Conservation (phyloP, 92 coral and sea anemone species). For the Epizoanthus ramosus region DNA sequence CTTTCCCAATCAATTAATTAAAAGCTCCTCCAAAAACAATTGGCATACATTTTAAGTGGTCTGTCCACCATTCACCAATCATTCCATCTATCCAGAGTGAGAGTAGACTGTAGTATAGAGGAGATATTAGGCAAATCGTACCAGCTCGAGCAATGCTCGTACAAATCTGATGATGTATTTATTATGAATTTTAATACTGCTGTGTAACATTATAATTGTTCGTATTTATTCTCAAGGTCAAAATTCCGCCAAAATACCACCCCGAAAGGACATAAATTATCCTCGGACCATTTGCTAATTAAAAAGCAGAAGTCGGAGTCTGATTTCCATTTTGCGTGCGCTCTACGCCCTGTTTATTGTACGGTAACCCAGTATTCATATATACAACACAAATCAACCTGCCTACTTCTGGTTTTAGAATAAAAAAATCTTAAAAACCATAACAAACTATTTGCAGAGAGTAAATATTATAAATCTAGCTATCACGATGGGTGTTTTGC, state of each 20-base stretch:
- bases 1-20: conserved; percentile 79
- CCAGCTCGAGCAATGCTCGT: not conserved
- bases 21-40: conserved; percentile 1
- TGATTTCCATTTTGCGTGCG: not conserved
- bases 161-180: not conserved
- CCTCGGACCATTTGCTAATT: no score
- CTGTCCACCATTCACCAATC: not conserved
- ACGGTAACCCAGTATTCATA: conserved; percentile 3
- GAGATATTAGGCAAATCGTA: conserved; percentile 1
- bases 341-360: not conserved
- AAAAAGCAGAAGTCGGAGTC: no score
- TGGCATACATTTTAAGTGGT: not conserved
- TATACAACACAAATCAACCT: conserved; percentile 1
- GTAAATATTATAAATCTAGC: conserved; percentile 20
- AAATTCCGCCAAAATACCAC: conserved; percentile 4
- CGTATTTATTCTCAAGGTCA: not conserved
- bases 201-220: not conserved
- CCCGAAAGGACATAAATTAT: not conserved
- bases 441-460: conserved; percentile 28
- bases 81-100: not conserved
- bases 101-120: not conserved
- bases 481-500: not conserved
- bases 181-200: not conserved
- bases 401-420: not conserved
- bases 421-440: conserved; percentile 18